A percentile compares a stretch with the other conserved stretches of the same genome.
These are phyloP conservation scores for Philhelius pedissequus DNA, from an alignment of 2,888 invertebrate genomes.

Conservation along the genomic window DNA sequence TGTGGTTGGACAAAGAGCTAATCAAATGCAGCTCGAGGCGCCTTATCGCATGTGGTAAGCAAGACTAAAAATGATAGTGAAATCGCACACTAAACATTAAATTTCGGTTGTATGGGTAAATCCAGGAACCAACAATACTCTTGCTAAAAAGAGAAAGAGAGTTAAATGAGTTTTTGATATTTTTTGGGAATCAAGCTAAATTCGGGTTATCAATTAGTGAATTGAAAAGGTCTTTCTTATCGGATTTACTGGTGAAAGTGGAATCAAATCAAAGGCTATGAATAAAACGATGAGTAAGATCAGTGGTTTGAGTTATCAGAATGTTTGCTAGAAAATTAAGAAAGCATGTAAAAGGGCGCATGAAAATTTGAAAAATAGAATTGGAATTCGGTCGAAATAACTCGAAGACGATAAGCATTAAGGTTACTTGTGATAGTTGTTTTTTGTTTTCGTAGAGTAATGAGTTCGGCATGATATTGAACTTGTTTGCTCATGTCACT, in stretches of 20 bases:
- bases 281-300: constrained; percentile 21
- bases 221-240: constrained; percentile 19
- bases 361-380: neutral
- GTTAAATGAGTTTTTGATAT: constrained; percentile 9
- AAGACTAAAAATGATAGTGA: constrained; percentile 24
- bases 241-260: constrained; percentile 40
- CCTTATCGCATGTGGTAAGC: constrained; percentile 28
- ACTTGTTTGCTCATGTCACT: constrained; percentile 32
- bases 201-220: constrained; percentile 43
- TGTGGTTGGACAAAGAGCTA: constrained; percentile 36
- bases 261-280: neutral
- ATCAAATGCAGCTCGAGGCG: constrained; percentile 17
- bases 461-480: constrained; percentile 15
- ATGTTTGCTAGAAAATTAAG: constrained; percentile 25
- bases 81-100: neutral
- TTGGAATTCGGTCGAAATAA: constrained; percentile 17
- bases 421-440: constrained; percentile 13
- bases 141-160: neutral
- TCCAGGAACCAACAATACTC: neutral
- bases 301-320: constrained; percentile 21
- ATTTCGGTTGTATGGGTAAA: neutral
- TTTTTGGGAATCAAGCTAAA: constrained; percentile 8
- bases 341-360: neutral
- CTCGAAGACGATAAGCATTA: constrained; percentile 27
- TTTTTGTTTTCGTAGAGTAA: constrained; percentile 7